Conservation (phyloP, 1,140 invertebrate genomes). For the Scaptodrosophila lebanonensis region DNA sequence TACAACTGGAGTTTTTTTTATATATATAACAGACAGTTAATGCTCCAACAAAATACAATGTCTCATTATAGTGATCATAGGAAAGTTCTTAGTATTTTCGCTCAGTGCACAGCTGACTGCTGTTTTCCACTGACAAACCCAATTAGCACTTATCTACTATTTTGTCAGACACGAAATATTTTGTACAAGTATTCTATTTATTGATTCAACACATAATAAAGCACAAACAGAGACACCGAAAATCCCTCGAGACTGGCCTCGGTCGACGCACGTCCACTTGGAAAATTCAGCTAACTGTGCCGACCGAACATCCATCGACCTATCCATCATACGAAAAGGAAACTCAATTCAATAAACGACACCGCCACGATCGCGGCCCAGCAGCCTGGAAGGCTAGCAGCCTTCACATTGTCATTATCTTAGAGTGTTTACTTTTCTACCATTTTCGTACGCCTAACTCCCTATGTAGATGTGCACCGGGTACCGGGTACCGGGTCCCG, state of each 20-base stretch:
- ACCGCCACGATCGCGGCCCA: constrained; percentile 25
- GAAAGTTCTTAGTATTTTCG: no score
- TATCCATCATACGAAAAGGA: no score
- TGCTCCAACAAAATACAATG: no score
- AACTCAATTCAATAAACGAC: constrained; percentile 26
- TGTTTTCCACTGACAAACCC: constrained; percentile 43
- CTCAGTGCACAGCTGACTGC: constrained; percentile 43
- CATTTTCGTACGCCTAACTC: constrained; percentile 1
- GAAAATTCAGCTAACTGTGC: constrained; percentile 24
- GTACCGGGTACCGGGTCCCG: no score
- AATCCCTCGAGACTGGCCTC: constrained; percentile 53
- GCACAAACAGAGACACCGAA: background rate
- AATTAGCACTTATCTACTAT: constrained; percentile 67
- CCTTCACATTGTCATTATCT: constrained; percentile 67
- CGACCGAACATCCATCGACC: background rate
- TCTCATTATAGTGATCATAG: no score
- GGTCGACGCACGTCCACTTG: constrained; percentile 38
- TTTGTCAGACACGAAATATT: constrained; percentile 43
- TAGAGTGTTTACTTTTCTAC: constrained; percentile 47
- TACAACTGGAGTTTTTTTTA: no score
- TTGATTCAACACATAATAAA: constrained; percentile 45
- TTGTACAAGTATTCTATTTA: constrained; percentile 18
- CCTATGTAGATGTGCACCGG: no score
- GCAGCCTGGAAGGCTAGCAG: constrained; percentile 17
- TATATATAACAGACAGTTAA: no score